Base-by-base conservation (phyloP, 53 echinoderm and acorn worm genomes). In the Echinarachnius parma region DNA sequence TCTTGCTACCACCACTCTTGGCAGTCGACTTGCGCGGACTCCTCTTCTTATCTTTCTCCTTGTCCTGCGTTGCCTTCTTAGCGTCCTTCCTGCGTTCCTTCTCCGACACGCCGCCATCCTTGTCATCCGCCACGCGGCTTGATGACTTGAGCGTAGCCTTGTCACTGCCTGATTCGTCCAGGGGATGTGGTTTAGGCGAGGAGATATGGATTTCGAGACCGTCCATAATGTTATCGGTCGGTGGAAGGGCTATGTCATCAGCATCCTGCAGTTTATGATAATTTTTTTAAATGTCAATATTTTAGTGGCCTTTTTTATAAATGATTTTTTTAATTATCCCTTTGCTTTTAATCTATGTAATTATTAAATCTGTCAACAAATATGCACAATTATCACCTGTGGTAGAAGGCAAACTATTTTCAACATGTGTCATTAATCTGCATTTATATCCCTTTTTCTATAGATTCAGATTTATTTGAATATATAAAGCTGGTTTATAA, bases 21-120 rank as follows among this genome's bases (percentile, higher is more conserved):
- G 81, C 82, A 4, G 86, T 93, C 9, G 83, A 77, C 77, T 89
- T 89, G 24, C 89, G 55, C 0, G 89, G 77, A 15, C 81, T 86
- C 74, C 53, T 59, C 44, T 81, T 86, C 14, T 15, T 57, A 44
- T 37, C 66, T n/a, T n/a, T n/a, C n/a, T n/a, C n/a, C n/a, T n/a
- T n/a, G n/a, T n/a, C n/a, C n/a, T n/a, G n/a, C 2, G 76, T 86
- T 4, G 52, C 18, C 4, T 39, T 36, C 44, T 72, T 72, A 55
- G 55, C 56, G 56, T 72, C 74, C 57, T 72, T 72, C 74, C 56
- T 72, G 28, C 56, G 25, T 16, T 72, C 74, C 44, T 72, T 72
- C 74, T 72, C 74, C 0, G 74, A 72, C 15, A 16, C 42, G 9
- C 27, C 35, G 9, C 27, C 35, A 27, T 72, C 74, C 9, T 19